These are phyloP conservation scores for Parazoanthus darwini DNA, from an alignment of 92 coral and sea anemone species.

Conservation along the genomic window DNA sequence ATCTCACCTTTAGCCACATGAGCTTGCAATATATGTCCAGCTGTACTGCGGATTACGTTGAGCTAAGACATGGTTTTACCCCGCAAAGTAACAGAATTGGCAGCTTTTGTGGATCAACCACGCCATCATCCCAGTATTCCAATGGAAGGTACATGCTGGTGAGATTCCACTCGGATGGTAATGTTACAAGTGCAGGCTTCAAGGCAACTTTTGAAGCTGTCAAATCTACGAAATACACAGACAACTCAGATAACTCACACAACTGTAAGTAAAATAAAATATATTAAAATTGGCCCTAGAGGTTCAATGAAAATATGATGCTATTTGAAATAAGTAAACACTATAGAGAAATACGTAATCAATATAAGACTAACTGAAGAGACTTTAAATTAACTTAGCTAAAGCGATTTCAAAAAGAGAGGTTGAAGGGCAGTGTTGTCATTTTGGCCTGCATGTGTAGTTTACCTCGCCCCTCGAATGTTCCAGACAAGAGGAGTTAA, in stretches of 20 bases:
- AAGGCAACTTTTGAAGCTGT: neutral
- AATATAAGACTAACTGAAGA: too few relatives aligned
- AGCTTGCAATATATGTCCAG: neutral
- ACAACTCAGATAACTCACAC: neutral
- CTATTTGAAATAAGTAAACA: too few relatives aligned
- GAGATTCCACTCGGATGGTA: neutral
- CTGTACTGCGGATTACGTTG: neutral
- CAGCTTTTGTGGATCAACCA: neutral
- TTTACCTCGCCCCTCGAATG: too few relatives aligned
- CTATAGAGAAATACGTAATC: too few relatives aligned
- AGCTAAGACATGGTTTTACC: neutral
- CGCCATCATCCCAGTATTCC: neutral
- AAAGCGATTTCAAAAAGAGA: too few relatives aligned
- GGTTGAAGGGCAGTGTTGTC: too few relatives aligned
- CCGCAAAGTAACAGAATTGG: neutral
- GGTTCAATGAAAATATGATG: too few relatives aligned
- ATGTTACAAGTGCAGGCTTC: neutral
- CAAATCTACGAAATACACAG: neutral
- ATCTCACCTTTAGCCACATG: conserved; percentile 10
- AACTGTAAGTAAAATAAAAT: neutral
- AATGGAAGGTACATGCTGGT: conserved; percentile 3
- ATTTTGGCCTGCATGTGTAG: too few relatives aligned
- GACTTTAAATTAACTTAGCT: too few relatives aligned
- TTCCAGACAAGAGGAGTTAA: too few relatives aligned
- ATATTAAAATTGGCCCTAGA: neutral